Conservation (phyloP, 2,888 invertebrate species). For the Alloplasta piceator region DNA sequence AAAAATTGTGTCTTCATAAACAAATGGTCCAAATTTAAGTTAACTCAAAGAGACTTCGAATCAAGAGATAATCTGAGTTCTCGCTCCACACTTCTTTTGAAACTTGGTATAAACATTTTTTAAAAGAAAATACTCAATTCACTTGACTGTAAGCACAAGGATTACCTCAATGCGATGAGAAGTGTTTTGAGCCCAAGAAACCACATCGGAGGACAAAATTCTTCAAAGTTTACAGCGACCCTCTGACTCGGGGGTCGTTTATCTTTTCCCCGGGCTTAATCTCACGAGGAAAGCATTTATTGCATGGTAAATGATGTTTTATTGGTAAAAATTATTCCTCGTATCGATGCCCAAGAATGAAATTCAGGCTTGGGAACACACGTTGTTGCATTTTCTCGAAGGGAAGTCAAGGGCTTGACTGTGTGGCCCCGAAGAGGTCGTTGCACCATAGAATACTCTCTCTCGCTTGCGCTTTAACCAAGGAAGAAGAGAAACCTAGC, state of each 20-base stretch:
- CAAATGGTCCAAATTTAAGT: too few species aligned
- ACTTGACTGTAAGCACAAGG: too few species aligned
- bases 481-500: constrained; percentile 41
- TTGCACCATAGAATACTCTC: constrained; percentile 54
- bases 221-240: constrained; percentile 30
- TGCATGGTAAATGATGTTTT: constrained; percentile 12
- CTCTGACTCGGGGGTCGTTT: constrained; percentile 32
- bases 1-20: too few species aligned
- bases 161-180: too few species aligned
- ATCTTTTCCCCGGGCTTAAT: not conserved
- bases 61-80: too few species aligned
- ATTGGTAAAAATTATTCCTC: not conserved
- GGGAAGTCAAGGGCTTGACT: constrained; percentile 57
- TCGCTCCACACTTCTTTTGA: too few species aligned
- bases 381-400: constrained; percentile 24
- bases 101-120: too few species aligned
- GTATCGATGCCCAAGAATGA: not conserved
- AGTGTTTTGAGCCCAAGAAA: constrained; percentile 32
- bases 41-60: too few species aligned
- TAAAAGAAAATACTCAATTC: too few species aligned
- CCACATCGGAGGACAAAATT: constrained; percentile 46
- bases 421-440: constrained; percentile 56
- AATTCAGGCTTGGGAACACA: constrained; percentile 17
- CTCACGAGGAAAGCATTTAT: not conserved
- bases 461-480: constrained; percentile 13